Base-by-base conservation (phyloP, 2,113 vertebrate genomes). In the Callaeas wilsoni region DNA sequence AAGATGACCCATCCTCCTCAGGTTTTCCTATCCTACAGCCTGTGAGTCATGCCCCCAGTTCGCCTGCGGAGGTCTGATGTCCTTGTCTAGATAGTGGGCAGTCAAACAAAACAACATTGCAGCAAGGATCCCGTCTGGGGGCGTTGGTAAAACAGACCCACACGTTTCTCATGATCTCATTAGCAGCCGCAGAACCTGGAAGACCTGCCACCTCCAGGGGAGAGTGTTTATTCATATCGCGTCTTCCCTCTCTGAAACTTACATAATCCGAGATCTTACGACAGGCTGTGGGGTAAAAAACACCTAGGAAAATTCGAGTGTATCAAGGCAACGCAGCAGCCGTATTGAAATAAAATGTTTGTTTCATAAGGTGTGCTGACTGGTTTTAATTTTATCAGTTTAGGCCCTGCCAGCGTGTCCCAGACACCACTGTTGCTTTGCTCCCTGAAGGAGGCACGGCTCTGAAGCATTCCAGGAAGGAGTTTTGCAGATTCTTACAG, bases 151-250 rank as follows among this genome's bases (percentile, higher is more conserved):
- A 57, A 57, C 71, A 94, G 83, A 88, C 90, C 79, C 68, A 93
- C 88, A 86, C 14, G 2, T 88, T 97, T 97, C 95, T 93, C 92
- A 96, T 86, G 50, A 57, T 47, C 92, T 93, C 79, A 90, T 89
- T 62, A 90, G 55, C 88, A 92, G 26, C 63, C 21, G 6, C 63
- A 63, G 64, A 83, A 90, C 75, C 39, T 16, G 79, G 75, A 94
- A 42, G 83, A 92, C 79, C 71, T 93, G 64, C 50, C 68, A 29
- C 59, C 32, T 42, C 52, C 11, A n/a, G 63, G 41, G 68, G 42
- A 81, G 37, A 44, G 49, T 82, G 46, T 69, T 95, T 79, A 56
- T 91, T 50, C 44, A 9, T 26, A 4, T 33, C 44, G 42, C 4
- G 0, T 81, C 76, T 85, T 4, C 9, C 57, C 30, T 53, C 42